Base-by-base conservation (phyloP, 2,888 invertebrate genomes). In the Eupelmus urozonus region DNA sequence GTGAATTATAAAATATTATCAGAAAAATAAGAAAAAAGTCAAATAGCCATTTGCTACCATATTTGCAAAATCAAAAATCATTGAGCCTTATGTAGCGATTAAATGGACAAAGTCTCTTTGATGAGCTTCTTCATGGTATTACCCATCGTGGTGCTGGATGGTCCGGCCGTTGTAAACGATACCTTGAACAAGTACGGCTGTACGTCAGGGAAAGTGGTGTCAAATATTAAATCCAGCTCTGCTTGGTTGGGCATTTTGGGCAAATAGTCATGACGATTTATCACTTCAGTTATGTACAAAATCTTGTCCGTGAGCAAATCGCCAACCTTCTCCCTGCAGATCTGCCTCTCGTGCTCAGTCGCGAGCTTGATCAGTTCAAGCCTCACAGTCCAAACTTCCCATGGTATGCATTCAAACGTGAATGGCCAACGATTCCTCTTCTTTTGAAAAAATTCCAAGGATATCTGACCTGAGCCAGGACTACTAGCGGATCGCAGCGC, bases 381-480 rank as follows among this genome's bases (percentile, higher is more conserved):
- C 85, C 96, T 94, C 5, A 99, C 93, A 45, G 97, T 98, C 99
- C 99, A 99, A 74, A 98, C 96, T 90, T 99, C 99, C 99, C 99
- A 99, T 0, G 98, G 97, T 86, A 97, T 96, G 87, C 95, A 96
- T 88, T 98, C 98, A 7, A 96, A 93, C 82, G 95, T 94, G 89
- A 98, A 96, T 1, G 89, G 89, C 97, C 98, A 98, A 71, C 96
- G 93, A 72, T 94, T 94, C 85, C 95, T 95, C 84, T 96, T 96
- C 90, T 94, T 96, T 90, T 98, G 97, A 91, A 96, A 98, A 92
- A 98, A 98, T 90, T 98, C 98, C 82, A 98, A 92, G 78, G 96
- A 96, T 84, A 98, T 98, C 85, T 96, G 96, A 2, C 96, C 96
- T 76, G 91, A 91, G 23, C 92, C 92, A 0, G 91, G 90, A 20